These are phyloP conservation scores for Drosophila macrospina DNA, from an alignment of 2,888 invertebrate genomes.

Conservation along the genomic window DNA sequence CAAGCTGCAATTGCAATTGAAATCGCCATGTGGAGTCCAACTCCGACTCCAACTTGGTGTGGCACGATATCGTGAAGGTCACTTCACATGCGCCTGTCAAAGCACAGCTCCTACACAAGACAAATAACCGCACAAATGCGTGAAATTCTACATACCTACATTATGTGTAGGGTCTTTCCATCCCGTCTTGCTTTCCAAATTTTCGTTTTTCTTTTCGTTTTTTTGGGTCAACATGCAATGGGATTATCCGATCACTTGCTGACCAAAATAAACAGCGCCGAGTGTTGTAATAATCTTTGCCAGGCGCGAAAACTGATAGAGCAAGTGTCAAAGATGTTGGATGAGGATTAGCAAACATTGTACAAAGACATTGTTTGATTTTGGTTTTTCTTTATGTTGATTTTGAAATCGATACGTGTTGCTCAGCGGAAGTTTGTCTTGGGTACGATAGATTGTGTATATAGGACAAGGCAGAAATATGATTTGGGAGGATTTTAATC, in stretches of 20 bases:
- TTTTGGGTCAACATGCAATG: conserved; percentile 64
- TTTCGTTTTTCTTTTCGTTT: conserved; percentile 20
- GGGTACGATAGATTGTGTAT: conserved; percentile 5
- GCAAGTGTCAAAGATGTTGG: conserved; percentile 53
- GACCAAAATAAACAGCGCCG: conserved; percentile 72
- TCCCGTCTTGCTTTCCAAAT: conserved; percentile 43
- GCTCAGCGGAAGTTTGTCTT: conserved; percentile 62
- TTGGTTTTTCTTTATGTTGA: conserved; percentile 41
- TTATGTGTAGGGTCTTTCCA: conserved; percentile 21
- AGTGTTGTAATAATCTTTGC: conserved; percentile 63
- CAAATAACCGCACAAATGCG: conserved; percentile 77
- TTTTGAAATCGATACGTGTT: conserved; percentile 69
- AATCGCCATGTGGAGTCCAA: conserved; percentile 47
- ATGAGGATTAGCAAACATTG: conserved; percentile 59
- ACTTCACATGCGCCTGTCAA: conserved; percentile 69
- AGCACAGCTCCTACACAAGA: conserved; percentile 58
- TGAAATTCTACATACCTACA: conserved; percentile 65
- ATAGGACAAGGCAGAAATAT: background rate
- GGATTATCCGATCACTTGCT: conserved; percentile 52
- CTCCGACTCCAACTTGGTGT: conserved; percentile 33
- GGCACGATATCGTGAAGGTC: conserved; percentile 76
- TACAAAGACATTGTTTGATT: conserved; percentile 38
- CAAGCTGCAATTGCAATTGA: conserved; percentile 47
- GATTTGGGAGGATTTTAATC: background rate
- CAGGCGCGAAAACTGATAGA: conserved; percentile 66